Evolutionary conservation across 2,113 vertebrate species (phyloP).

Genomic region (Antechinus stuartii): DNA sequence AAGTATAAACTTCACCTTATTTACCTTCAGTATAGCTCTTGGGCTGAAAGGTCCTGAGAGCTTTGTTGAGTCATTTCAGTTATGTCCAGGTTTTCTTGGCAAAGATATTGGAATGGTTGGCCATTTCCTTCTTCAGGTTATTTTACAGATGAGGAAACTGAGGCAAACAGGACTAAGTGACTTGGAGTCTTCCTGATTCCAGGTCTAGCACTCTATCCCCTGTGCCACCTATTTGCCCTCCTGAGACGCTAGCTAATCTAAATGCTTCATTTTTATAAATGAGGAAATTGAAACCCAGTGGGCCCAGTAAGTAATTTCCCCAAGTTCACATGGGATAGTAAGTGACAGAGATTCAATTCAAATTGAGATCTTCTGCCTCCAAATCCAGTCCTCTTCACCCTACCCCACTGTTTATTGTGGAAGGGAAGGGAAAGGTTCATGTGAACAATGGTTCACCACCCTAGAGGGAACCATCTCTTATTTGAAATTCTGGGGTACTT

Average conservation of each 20-base stretch:
- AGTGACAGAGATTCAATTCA: background rate
- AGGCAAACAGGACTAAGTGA: background rate
- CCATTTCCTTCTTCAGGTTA: background rate
- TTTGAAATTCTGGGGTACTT: background rate
- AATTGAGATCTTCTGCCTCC: background rate
- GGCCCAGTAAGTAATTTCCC: too few species aligned
- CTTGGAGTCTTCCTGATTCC: background rate
- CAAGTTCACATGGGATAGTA: too few species aligned
- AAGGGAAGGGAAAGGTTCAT: background rate
- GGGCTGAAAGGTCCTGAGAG: too few species aligned
- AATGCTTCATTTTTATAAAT: background rate
- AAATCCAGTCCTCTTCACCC: background rate
- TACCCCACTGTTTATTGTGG: background rate
- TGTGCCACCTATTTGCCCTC: background rate
- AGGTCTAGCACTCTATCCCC: too few species aligned
- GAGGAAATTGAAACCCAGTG: background rate
- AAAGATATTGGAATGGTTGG: background rate
- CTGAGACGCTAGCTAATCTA: background rate
- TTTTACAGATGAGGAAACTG: background rate
- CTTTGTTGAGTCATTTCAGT: too few species aligned
- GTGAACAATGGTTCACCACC: background rate
- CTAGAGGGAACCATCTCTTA: background rate
- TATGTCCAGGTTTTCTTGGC: background rate
- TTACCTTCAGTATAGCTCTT: too few species aligned
- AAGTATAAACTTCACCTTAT: too few species aligned